A percentile compares a stretch with the other conserved stretches of the same genome.
Evolutionary conservation across 2,797 vertebrate genomes (phyloP).

Genomic region (Enteromius mattozi): DNA sequence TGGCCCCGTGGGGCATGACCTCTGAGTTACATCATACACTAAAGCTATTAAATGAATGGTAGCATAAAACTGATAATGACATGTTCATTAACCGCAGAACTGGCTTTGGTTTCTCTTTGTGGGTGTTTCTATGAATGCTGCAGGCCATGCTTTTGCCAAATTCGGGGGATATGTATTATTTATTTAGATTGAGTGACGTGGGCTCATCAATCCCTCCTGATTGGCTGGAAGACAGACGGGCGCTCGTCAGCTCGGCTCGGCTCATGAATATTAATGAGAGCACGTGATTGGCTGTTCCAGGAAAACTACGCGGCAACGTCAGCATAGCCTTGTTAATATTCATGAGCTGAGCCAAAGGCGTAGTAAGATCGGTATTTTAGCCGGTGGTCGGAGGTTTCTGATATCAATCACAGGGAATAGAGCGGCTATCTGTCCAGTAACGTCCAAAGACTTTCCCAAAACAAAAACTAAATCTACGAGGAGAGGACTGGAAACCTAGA

Average conservation of each 20-base stretch:
- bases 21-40: not conserved
- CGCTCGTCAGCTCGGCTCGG: not conserved
- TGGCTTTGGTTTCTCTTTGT: not conserved
- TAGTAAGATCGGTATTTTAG: not conserved
- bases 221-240: not conserved
- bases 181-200: not conserved
- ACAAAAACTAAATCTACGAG: not conserved
- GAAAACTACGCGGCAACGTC: not conserved
- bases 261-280: conserved; percentile 21
- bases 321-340: not conserved
- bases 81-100: not conserved
- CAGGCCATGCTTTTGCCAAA: not conserved
- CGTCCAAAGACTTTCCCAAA: not conserved
- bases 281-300: not conserved
- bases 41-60: not conserved
- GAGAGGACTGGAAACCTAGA: conserved; percentile 22
- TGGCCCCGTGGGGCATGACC: not conserved
- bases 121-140: not conserved
- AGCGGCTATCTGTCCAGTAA: not conserved
- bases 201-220: not conserved
- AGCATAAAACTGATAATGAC: not conserved
- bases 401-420: no score
- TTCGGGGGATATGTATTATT: not conserved
- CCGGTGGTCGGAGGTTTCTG: not conserved
- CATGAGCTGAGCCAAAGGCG: not conserved